A percentile compares a stretch with the other conserved stretches of the same genome.
Conservation (phyloP, 2,113 vertebrate genomes). For the Periophthalmodon schlosseri region DNA sequence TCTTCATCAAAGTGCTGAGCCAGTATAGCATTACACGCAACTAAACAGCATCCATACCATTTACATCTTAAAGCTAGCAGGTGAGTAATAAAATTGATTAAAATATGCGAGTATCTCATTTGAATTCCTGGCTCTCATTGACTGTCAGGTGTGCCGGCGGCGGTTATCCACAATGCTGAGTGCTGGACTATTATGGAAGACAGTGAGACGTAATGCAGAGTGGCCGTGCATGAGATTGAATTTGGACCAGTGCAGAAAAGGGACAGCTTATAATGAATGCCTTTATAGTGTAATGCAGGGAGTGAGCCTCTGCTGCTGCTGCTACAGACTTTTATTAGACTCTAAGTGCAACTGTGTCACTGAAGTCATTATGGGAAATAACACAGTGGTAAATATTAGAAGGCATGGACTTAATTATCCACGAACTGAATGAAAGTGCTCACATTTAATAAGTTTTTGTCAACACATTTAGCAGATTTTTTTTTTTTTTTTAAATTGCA, state of each 20-base stretch:
- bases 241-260: slow-evolving; percentile 10
- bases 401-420: background rate
- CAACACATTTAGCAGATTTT: background rate
- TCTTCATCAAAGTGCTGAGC: slow-evolving; percentile 19
- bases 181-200: slow-evolving; percentile 18
- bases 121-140: slow-evolving; percentile 37
- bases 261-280: slow-evolving; percentile 12
- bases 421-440: background rate
- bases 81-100: slow-evolving; percentile 9
- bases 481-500: background rate
- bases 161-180: slow-evolving; percentile 18
- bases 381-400: background rate
- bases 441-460: background rate
- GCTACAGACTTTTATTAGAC: slow-evolving; percentile 23
- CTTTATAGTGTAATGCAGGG: slow-evolving; percentile 5
- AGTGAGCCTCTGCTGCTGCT: background rate
- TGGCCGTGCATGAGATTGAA: slow-evolving; percentile 21
- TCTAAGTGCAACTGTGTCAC: slow-evolving; percentile 11
- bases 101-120: slow-evolving; percentile 20
- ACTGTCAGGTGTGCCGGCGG: slow-evolving; percentile 28
- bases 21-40: slow-evolving; percentile 33
- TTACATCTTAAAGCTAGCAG: slow-evolving; percentile 20
- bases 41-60: slow-evolving; percentile 11
- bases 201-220: slow-evolving; percentile 25
- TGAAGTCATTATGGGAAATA: background rate